Evolutionary conservation across 1,140 invertebrate species (phyloP).

Genomic region (Rhagoletis zephyria): DNA sequence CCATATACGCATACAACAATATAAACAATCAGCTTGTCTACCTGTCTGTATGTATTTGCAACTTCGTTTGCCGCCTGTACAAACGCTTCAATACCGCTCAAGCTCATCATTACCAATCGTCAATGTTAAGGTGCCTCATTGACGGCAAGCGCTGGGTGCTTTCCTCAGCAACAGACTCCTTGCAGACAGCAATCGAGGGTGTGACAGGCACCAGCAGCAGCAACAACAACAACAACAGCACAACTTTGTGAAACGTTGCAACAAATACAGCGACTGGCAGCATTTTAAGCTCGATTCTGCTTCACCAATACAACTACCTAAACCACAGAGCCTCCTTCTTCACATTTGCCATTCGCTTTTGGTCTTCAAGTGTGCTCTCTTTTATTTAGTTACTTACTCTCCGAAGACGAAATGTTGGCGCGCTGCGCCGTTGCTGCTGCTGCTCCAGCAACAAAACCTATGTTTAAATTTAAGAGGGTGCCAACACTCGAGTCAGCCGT

Average conservation of each 20-base stretch:
- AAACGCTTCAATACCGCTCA: not conserved
- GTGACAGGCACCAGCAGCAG: slow-evolving; percentile 16
- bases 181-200: slow-evolving; percentile 48
- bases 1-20: not conserved
- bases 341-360: not conserved
- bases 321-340: not conserved
- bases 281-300: not conserved
- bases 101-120: slow-evolving; percentile 29
- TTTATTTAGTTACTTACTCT: slow-evolving; percentile 33
- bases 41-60: not conserved
- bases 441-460: slow-evolving; percentile 38
- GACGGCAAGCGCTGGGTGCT: slow-evolving; percentile 24
- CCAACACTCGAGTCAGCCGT: slow-evolving; percentile 56
- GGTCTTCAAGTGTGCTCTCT: slow-evolving; percentile 28
- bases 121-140: not conserved
- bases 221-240: not conserved
- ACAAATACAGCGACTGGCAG: not conserved
- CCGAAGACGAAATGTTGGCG: slow-evolving; percentile 18
- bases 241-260: not conserved
- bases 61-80: not conserved
- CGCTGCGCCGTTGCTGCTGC: not conserved
- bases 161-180: slow-evolving; percentile 21
- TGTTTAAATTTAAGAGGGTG: slow-evolving; percentile 58
- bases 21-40: not conserved
- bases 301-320: not conserved